Evolutionary conservation across 2,797 vertebrate genomes (phyloP).

Genomic region (Florisuga fusca): DNA sequence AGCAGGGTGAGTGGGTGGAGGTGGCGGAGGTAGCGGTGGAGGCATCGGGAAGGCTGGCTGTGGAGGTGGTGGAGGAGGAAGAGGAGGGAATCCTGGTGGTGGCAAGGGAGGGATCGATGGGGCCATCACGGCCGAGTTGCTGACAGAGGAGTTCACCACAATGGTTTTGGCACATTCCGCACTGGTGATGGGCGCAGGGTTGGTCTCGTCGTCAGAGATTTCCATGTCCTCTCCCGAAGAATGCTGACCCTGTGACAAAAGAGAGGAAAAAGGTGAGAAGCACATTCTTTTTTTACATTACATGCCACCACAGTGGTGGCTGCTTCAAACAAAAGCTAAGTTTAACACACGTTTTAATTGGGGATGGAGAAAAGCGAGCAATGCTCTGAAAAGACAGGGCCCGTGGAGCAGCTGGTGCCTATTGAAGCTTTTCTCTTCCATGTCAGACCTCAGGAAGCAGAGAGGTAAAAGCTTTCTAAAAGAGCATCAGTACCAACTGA

Average conservation of each 20-base stretch:
- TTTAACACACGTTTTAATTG: conserved; percentile 48
- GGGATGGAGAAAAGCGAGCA: background rate
- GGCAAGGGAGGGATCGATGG: conserved; percentile 86
- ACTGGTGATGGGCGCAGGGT: conserved; percentile 85
- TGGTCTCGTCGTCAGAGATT: conserved; percentile 97
- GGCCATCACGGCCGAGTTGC: conserved; percentile 77
- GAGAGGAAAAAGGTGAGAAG: conserved; percentile 1
- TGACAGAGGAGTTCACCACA: conserved; percentile 85
- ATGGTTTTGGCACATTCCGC: conserved; percentile 92
- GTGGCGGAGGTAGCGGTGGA: conserved; percentile 82
- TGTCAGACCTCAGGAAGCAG: conserved; percentile 33
- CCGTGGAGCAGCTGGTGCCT: conserved; percentile 17
- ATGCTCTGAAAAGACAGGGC: background rate
- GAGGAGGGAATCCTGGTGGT: conserved; percentile 86
- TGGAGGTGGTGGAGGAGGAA: conserved; percentile 77
- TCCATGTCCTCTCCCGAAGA: conserved; percentile 99
- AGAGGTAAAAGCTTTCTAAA: conserved; percentile 34
- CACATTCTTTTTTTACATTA: background rate
- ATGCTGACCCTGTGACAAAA: conserved; percentile 83
- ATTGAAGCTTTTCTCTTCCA: conserved; percentile 36
- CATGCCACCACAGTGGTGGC: background rate
- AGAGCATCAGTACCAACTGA: conserved; percentile 1
- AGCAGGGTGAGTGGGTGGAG: conserved; percentile 77
- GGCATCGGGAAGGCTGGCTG: conserved; percentile 87
- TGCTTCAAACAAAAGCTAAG: conserved; percentile 50